Base-by-base conservation (phyloP, 2,113 vertebrate genomes). In the Cairina moschata region DNA sequence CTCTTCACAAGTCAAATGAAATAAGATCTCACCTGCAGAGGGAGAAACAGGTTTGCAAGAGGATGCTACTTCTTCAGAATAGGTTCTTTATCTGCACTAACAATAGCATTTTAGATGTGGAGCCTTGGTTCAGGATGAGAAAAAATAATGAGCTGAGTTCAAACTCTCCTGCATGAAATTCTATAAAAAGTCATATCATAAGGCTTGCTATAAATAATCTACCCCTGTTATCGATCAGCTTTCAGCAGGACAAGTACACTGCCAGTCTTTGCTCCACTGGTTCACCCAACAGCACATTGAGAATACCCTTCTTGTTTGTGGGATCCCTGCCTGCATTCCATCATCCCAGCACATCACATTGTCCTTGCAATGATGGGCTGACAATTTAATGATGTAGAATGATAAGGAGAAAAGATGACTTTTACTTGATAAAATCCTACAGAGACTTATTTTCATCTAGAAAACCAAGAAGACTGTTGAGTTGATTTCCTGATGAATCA, bases 191-290 rank as follows among this genome's bases (percentile, higher is more conserved):
- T 80, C 26, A 26, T 79, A 85, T 60, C 17, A 36, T 44, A 83
- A 92, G 69, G 38, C 13, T 80, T 81, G 29, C 72, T 95, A 69
- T 96, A 90, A 96, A 95, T 96, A 97, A 96, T 75, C 77, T 86
- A 56, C 21, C 16, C 28, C 38, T 55, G 67, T 42, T 92, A 94
- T 95, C 85, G 91, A 91, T 90, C 88, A 87, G 23, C 16, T 88
- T 96, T 91, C 68, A 83, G 22, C 48, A 90, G 74, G 75, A 44
- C 48, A 82, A 59, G 72, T 79, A 32, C 4, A 29, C 67, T 92
- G 62, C 56, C 79, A 88, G 62, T 93, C 55, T 96, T 74, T 95
- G 86, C 83, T 92, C 73, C 67, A 79, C 58, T 96, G 93, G 74
- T 48, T 95, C 73, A 86, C 66, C 84, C 65, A 88, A 71, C 22